Evolutionary conservation across 2,888 invertebrate genomes (phyloP).

Genomic region (Apeira syringaria): DNA sequence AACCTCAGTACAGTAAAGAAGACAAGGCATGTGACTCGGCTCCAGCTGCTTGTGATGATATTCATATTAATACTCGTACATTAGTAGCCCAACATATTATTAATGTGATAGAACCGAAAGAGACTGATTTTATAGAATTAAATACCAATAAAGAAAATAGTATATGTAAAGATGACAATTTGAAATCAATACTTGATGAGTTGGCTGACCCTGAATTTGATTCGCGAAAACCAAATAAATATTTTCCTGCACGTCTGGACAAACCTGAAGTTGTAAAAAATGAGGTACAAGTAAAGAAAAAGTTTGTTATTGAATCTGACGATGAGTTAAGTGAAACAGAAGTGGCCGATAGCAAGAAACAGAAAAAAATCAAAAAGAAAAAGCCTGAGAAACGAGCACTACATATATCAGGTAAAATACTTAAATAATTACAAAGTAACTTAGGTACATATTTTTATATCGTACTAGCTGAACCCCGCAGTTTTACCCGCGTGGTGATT

Average conservation of each 20-base stretch:
- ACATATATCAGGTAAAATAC: conserved; percentile 77
- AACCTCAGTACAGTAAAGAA: conserved; percentile 14
- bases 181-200: conserved; percentile 63
- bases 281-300: conserved; percentile 49
- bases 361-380: conserved; percentile 65
- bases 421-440: too few relatives aligned
- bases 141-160: conserved; percentile 6
- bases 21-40: not conserved
- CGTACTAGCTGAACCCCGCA: too few relatives aligned
- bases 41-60: not conserved
- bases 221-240: conserved; percentile 55
- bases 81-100: too few relatives aligned
- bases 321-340: conserved; percentile 50
- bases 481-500: too few relatives aligned
- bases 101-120: not conserved
- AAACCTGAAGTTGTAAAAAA: conserved; percentile 19
- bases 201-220: conserved; percentile 60
- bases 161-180: conserved; percentile 20
- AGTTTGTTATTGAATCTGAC: conserved; percentile 70
- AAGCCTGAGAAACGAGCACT: conserved; percentile 60
- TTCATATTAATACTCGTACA: not conserved
- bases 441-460: too few relatives aligned
- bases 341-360: conserved; percentile 38
- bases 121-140: conserved; percentile 12
- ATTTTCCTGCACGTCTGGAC: conserved; percentile 44